These are phyloP conservation scores for Alviniconcha marisindica DNA, from an alignment of 1,140 invertebrate species.

Conservation along the genomic window DNA sequence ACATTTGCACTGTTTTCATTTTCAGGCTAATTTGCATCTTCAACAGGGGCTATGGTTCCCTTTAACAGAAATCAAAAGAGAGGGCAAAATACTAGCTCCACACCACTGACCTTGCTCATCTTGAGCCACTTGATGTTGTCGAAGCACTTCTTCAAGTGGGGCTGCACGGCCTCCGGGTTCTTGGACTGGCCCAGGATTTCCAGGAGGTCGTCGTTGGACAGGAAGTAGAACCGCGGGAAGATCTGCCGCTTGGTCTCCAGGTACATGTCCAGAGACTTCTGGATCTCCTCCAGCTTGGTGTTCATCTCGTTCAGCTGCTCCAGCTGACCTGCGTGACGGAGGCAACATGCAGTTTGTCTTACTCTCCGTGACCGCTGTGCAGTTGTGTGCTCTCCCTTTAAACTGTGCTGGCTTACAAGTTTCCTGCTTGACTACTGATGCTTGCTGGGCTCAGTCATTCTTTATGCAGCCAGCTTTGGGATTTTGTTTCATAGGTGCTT, in stretches of 20 bases:
- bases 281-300: slow-evolving; percentile 75
- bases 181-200: slow-evolving; percentile 77
- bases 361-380: too few relatives aligned
- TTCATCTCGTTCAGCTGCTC: slow-evolving; percentile 76
- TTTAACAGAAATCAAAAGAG: slow-evolving; percentile 34
- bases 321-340: slow-evolving; percentile 63
- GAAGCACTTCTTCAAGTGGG: slow-evolving; percentile 77
- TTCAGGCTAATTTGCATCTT: too few relatives aligned
- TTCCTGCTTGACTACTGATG: too few relatives aligned
- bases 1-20: too few relatives aligned
- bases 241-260: slow-evolving; percentile 76
- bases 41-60: too few relatives aligned
- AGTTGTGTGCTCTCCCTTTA: too few relatives aligned
- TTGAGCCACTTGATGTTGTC: slow-evolving; percentile 76
- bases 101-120: slow-evolving; percentile 73
- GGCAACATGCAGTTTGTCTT: not conserved
- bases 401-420: too few relatives aligned
- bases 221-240: slow-evolving; percentile 77
- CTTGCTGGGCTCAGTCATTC: too few relatives aligned
- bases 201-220: slow-evolving; percentile 76
- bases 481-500: too few relatives aligned
- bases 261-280: slow-evolving; percentile 77
- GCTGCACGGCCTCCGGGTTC: slow-evolving; percentile 75
- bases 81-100: not conserved
- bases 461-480: too few relatives aligned